Percentiles rank a stretch among this genome's conserved stretches.
These are phyloP conservation scores for Leptopilina myrica DNA, from an alignment of 2,888 invertebrate species.

Conservation along the genomic window DNA sequence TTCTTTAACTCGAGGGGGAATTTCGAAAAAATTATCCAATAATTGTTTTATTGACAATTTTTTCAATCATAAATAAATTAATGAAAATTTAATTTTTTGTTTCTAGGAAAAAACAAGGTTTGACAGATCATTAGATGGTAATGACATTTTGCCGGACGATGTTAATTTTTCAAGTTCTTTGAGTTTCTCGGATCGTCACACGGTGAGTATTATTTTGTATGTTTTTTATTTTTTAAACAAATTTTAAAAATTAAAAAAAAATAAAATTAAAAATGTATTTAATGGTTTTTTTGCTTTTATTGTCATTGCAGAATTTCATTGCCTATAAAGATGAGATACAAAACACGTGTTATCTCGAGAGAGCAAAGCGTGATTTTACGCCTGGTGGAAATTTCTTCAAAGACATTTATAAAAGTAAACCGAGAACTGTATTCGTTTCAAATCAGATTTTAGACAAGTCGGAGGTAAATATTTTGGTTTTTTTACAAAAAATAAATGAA, in stretches of 20 bases:
- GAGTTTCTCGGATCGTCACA: conserved; percentile 66
- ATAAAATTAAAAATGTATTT: too few species aligned
- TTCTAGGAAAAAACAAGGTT: conserved; percentile 66
- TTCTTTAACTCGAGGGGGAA: too few species aligned
- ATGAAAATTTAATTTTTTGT: conserved; percentile 3
- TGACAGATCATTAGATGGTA: conserved; percentile 61
- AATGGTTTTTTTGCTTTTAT: conserved; percentile 47
- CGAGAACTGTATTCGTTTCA: conserved; percentile 68
- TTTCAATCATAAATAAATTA: background rate
- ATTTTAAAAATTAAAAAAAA: too few species aligned
- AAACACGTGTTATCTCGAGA: conserved; percentile 76
- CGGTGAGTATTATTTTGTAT: conserved; percentile 60
- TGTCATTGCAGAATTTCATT: conserved; percentile 72
- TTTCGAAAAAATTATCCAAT: too few species aligned
- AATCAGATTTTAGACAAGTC: conserved; percentile 73
- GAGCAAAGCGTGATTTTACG: conserved; percentile 61
- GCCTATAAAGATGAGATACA: conserved; percentile 76
- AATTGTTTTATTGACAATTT: too few species aligned
- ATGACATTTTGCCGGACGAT: conserved; percentile 37
- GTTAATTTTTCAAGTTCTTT: conserved; percentile 49
- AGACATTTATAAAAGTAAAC: conserved; percentile 47
- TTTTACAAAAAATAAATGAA: too few species aligned
- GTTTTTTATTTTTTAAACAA: background rate
- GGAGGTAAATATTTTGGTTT: conserved; percentile 69
- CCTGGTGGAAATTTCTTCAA: conserved; percentile 47